Base-by-base conservation (phyloP, 64 coral and sea anemone genomes). In the Pachyseris speciosa region DNA sequence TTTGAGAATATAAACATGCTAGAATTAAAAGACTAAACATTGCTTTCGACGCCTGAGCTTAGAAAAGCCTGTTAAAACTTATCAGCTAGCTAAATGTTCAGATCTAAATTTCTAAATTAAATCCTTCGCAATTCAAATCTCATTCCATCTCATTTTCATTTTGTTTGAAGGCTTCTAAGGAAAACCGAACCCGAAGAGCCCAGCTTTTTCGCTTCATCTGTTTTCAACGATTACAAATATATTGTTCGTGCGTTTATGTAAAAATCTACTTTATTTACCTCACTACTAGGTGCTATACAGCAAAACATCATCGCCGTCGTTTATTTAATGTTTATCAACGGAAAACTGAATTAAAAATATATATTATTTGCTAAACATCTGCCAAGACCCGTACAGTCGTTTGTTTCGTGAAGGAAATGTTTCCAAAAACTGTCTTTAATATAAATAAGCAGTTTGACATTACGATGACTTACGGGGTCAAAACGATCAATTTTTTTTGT, bases 401-500 rank as follows among this genome's bases (percentile, higher is more conserved):
- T 71, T 71, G 39, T 26, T 16, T 50, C 26, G 31, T 85, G 24
- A 34, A 30, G 11, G 16, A 8, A 47, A 69, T 85, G 13, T 38
- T 67, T 51, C 64, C 57, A 45, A 47, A 64, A 90, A 26, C 17
- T n/a, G 25, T 9, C 34, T 69, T 38, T 36, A 90, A 80, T 37
- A 36, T 38, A 69, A 89, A 78, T 47, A 37, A 49, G 9, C 37
- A 68, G 37, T 89, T 55, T 89, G 48, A 80, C 88, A 67, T 57
- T 26, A 69, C 16, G 8, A 80, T 63, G 63, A 80, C 22, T 81
- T 70, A 80, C 74, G 36, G 38, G 49, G 37, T 57, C 66, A 80
- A 80, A 80, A 38, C 44, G 75, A 90, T 80, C 33, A 52, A 16
- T 39, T 90, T 79, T 79, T 67, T 65, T 32, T 90, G 74, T 50